A percentile compares a stretch with the other conserved stretches of the same genome.
phyloP scores from a whole-genome alignment of 2,797 vertebrate species.

The Thalassophryne amazonica region DNA sequence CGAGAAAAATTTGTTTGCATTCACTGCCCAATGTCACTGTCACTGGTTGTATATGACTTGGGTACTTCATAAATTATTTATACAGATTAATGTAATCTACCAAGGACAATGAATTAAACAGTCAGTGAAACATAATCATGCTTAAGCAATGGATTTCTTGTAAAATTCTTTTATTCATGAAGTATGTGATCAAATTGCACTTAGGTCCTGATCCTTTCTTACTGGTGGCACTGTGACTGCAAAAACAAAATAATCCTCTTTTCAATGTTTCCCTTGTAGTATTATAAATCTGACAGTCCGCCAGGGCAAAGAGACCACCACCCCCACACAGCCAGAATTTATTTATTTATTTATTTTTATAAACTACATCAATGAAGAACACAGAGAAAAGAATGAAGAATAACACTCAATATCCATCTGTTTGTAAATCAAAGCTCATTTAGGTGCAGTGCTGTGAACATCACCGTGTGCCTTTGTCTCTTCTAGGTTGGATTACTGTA shows the following conservation, averaged over 20 bases:
- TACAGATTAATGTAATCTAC: conserved; percentile 6
- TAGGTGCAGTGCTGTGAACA: too few relatives aligned
- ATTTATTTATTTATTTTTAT: too few relatives aligned
- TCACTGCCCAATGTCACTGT: neutral
- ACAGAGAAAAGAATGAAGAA: too few relatives aligned
- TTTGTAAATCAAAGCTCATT: too few relatives aligned
- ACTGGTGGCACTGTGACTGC: neutral
- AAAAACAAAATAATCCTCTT: neutral
- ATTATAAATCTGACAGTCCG: too few relatives aligned
- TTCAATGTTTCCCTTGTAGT: too few relatives aligned
- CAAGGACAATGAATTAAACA: conserved; percentile 6
- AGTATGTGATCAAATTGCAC: conserved; percentile 3
- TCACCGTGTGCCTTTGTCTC: too few relatives aligned
- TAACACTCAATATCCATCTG: too few relatives aligned
- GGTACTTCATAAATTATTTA: conserved; percentile 27
- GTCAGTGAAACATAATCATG: conserved; percentile 9
- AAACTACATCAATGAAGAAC: too few relatives aligned
- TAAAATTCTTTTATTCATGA: conserved; percentile 5
- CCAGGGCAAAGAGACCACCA: too few relatives aligned
- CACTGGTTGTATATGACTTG: neutral
- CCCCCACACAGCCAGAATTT: too few relatives aligned
- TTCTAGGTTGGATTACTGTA: too few relatives aligned
- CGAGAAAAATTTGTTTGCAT: neutral
- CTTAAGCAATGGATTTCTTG: conserved; percentile 7
- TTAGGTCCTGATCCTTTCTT: neutral